Percentiles rank a stretch among this genome's conserved stretches.
These are phyloP conservation scores for Leptoclinus maculatus DNA, from an alignment of 2,797 vertebrate species.

Conservation along the genomic window DNA sequence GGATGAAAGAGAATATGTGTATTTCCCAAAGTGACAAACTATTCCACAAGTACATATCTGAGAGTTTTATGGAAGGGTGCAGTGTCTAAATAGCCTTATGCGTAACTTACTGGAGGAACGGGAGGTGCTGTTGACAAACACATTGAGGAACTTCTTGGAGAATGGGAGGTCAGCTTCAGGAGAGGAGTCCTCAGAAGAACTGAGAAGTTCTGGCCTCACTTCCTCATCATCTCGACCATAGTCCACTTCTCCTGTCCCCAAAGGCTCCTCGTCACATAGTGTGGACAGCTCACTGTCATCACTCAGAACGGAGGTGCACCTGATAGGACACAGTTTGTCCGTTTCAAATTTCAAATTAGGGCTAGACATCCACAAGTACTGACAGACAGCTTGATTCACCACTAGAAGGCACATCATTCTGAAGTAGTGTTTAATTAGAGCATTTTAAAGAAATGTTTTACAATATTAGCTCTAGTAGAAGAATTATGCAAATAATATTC, in stretches of 20 bases:
- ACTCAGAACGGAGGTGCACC: slow-evolving; percentile 93
- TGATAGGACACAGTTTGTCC: slow-evolving; percentile 30
- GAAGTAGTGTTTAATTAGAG: not conserved
- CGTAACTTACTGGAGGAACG: slow-evolving; percentile 94
- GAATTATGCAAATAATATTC: not conserved
- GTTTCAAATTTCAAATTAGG: slow-evolving; percentile 10
- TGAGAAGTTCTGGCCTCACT: slow-evolving; percentile 79
- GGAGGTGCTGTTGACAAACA: slow-evolving; percentile 98
- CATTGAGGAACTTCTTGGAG: slow-evolving; percentile 99
- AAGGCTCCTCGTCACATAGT: slow-evolving; percentile 87
- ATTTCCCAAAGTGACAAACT: not conserved
- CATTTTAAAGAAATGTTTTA: not conserved
- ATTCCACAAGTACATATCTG: not conserved
- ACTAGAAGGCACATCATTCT: not conserved
- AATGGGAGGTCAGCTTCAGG: slow-evolving; percentile 96
- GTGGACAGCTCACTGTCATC: slow-evolving; percentile 90
- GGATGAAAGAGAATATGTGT: not conserved
- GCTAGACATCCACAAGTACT: not conserved
- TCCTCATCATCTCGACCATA: slow-evolving; percentile 71
- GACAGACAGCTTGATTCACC: not conserved
- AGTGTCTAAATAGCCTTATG: not conserved
- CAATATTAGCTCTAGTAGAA: not conserved
- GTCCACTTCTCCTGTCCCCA: slow-evolving; percentile 75
- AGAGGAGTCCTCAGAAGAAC: slow-evolving; percentile 92
- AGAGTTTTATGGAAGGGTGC: not conserved